These are phyloP conservation scores for Aramus guarauna DNA, from an alignment of 2,113 vertebrate genomes.

Conservation along the genomic window DNA sequence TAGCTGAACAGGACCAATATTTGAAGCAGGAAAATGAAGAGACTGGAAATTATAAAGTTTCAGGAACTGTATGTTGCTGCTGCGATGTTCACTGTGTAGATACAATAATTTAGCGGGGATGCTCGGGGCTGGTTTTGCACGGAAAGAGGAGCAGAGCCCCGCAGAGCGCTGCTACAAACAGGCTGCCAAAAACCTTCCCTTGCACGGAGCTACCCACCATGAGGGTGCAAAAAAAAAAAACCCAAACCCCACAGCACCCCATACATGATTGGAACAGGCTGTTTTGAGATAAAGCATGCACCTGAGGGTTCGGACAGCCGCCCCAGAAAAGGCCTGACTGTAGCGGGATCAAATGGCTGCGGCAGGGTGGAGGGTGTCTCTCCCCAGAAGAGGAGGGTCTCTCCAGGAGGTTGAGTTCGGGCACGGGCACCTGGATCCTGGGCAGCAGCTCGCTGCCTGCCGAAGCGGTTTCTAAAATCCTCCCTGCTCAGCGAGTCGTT, in stretches of 20 bases:
- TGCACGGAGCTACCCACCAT: accelerated
- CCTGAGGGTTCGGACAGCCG: background rate
- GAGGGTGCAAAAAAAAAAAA: background rate
- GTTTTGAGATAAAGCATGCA: background rate
- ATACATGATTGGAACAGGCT: accelerated
- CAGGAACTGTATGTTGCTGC: background rate
- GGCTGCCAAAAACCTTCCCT: background rate
- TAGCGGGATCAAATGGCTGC: background rate
- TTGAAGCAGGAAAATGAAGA: background rate
- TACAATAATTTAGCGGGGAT: background rate
- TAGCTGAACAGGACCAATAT: background rate
- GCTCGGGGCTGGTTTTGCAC: background rate
- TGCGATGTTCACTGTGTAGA: background rate
- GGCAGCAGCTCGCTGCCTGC: too few species aligned
- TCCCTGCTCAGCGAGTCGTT: background rate
- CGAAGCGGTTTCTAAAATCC: background rate
- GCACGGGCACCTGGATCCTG: background rate
- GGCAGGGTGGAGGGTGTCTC: background rate
- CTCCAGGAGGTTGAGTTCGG: background rate
- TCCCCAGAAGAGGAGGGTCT: background rate
- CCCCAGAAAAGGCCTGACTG: background rate
- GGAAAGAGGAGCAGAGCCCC: background rate
- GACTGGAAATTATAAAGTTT: background rate
- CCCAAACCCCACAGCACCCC: too few species aligned
- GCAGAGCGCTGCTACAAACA: background rate